These are phyloP conservation scores for Mesorhabditis sp. DNA, from an alignment of 2,888 invertebrate genomes.

Conservation along the genomic window DNA sequence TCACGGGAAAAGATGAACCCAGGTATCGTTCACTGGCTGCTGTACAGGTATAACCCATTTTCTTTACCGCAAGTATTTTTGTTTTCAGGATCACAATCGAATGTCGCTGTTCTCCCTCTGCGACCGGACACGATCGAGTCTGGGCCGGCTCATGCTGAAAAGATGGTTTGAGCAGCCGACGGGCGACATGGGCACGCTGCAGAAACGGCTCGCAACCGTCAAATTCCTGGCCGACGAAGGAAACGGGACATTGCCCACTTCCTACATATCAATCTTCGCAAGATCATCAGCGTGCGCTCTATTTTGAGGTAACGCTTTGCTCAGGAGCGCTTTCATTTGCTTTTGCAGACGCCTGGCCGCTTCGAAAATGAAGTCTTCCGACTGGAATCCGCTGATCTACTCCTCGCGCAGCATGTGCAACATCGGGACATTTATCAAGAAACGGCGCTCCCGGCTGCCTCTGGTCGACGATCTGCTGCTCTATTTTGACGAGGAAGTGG, in stretches of 20 bases:
- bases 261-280: not conserved
- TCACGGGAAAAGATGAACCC: slow-evolving; percentile 19
- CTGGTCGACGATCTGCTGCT: not conserved
- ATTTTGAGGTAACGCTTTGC: not conserved
- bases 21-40: not conserved
- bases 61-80: not conserved
- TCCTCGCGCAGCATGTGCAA: not conserved
- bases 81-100: slow-evolving; percentile 9
- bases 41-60: not conserved
- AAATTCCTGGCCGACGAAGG: slow-evolving; percentile 64
- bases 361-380: not conserved
- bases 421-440: not conserved
- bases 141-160: slow-evolving; percentile 64
- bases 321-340: no score
- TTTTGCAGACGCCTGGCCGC: not conserved
- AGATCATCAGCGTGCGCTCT: not conserved
- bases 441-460: not conserved
- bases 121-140: slow-evolving; percentile 71
- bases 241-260: slow-evolving; percentile 6
- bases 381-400: not conserved
- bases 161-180: slow-evolving; percentile 73
- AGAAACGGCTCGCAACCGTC: slow-evolving; percentile 71
- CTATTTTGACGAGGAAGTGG: slow-evolving; percentile 1
- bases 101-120: slow-evolving; percentile 61
- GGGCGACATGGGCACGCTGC: slow-evolving; percentile 66